Evolutionary conservation across 2,113 vertebrate species (phyloP).

Genomic region (Lagopus leucura): DNA sequence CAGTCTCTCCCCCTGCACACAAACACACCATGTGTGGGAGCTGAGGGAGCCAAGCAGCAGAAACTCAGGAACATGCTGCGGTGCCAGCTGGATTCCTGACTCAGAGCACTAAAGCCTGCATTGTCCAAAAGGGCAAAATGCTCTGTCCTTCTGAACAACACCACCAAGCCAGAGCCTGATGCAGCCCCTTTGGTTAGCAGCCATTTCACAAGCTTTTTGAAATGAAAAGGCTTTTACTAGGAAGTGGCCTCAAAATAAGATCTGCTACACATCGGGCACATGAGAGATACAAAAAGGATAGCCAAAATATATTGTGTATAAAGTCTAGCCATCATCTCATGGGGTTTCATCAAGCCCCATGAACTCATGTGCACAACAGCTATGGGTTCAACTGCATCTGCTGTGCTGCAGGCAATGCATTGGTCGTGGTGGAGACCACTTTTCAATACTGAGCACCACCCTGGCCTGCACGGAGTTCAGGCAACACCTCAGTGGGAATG

Average conservation of each 20-base stretch:
- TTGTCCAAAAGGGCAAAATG: not conserved
- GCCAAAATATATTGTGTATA: not conserved
- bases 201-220: not conserved
- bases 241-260: not conserved
- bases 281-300: not conserved
- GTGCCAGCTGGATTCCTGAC: not conserved
- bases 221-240: not conserved
- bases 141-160: not conserved
- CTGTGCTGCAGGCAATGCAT: not conserved
- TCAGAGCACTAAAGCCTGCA: not conserved
- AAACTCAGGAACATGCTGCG: not conserved
- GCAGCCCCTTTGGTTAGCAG: not conserved
- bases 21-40: not conserved
- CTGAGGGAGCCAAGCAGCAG: not conserved
- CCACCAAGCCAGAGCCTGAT: not conserved
- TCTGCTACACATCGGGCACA: not conserved
- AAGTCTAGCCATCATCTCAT: rapidly evolving
- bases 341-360: not conserved
- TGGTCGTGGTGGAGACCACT: not conserved
- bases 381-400: not conserved
- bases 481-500: not conserved
- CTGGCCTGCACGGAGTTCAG: not conserved
- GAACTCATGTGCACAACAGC: not conserved
- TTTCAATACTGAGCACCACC: not conserved
- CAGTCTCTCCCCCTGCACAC: not conserved